Conservation (phyloP, 2,888 invertebrate species). For the Liodrosophila aerea region DNA sequence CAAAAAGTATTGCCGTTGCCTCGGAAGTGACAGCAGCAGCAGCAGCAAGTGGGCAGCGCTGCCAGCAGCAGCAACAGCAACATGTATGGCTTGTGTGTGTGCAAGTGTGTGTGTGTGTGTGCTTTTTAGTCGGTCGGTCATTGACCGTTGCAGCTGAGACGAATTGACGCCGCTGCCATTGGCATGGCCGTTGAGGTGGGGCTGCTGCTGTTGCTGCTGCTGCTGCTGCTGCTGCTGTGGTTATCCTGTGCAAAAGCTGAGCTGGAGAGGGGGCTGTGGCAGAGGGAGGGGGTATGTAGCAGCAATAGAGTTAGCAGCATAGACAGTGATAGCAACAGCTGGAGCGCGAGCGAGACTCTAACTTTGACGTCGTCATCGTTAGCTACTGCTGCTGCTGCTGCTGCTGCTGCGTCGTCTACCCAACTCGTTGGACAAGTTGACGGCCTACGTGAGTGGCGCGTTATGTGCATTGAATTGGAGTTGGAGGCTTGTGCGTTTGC, state of each 20-base stretch:
- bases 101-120: conserved; percentile 31
- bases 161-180: conserved; percentile 75
- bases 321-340: conserved; percentile 13
- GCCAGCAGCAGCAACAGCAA: conserved; percentile 43
- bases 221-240: conserved; percentile 24
- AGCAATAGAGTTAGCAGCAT: background rate
- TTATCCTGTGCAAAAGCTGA: conserved; percentile 33
- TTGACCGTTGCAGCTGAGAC: conserved; percentile 79
- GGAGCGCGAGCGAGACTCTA: conserved; percentile 22
- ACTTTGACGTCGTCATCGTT: conserved; percentile 40
- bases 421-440: conserved; percentile 76
- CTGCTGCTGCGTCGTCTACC: conserved; percentile 69
- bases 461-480: conserved; percentile 72
- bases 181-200: conserved; percentile 54
- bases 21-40: conserved; percentile 57
- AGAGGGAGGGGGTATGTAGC: background rate
- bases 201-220: conserved; percentile 17
- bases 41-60: conserved; percentile 29
- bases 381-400: conserved; percentile 34
- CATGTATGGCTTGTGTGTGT: conserved; percentile 13
- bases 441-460: conserved; percentile 74
- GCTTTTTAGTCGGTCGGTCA: conserved; percentile 81
- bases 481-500: conserved; percentile 76
- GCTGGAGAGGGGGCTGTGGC: conserved; percentile 22
- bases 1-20: conserved; percentile 50